Evolutionary conservation across 2,113 vertebrate genomes (phyloP).

Genomic region (Semnopithecus entellus): DNA sequence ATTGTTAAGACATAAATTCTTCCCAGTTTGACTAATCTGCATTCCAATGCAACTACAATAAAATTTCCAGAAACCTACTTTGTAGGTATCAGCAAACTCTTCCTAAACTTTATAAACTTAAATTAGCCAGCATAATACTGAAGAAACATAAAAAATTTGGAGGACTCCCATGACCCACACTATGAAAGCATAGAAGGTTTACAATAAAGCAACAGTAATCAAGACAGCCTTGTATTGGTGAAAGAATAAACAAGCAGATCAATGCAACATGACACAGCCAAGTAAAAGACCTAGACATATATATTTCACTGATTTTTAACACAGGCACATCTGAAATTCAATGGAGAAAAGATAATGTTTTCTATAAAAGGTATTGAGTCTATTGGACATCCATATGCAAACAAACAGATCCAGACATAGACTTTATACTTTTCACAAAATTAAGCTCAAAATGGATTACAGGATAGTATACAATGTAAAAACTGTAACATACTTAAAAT

Average conservation of each 20-base stretch:
- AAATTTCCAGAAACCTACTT: background rate
- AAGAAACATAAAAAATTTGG: background rate
- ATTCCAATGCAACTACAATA: background rate
- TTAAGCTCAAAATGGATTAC: background rate
- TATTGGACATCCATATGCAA: background rate
- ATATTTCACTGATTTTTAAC: background rate
- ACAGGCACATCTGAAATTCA: background rate
- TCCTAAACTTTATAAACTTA: background rate
- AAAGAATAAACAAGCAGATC: background rate
- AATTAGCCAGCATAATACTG: background rate
- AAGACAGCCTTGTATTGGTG: background rate
- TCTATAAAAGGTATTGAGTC: background rate
- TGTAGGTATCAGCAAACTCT: background rate
- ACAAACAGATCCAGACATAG: background rate
- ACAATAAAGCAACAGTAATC: background rate
- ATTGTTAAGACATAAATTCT: background rate
- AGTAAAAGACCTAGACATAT: background rate
- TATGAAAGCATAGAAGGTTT: background rate
- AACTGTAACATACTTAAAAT: background rate
- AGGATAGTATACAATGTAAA: background rate
- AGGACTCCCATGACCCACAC: fast-evolving
- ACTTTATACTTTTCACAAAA: background rate
- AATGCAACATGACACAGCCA: background rate
- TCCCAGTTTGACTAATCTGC: background rate
- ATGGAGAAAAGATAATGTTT: background rate